Evolutionary conservation across 2,797 vertebrate species (phyloP), one percentile per base, ranked within the genome.

Genomic region (Macropus fuliginosus): DNA sequence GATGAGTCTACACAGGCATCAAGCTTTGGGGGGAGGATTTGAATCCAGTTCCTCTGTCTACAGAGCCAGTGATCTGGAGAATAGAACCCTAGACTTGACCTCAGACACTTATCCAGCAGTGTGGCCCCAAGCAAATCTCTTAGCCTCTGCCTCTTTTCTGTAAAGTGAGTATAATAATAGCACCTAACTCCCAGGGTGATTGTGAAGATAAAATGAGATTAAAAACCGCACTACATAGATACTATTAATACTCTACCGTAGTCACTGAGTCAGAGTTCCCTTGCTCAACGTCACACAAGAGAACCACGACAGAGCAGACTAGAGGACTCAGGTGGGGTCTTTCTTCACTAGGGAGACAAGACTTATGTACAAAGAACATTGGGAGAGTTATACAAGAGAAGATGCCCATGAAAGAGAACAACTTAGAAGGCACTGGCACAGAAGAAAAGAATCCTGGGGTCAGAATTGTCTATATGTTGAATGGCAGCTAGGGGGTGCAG

Each of bases 281-380:
- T 66, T n/a, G 13, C 59, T 16, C 31, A 13, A 66, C 34, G 59
- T 62, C 31, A 16, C 34, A 14, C 34, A n/a, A 13, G 62, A 66
- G 14, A 34, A 66, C 31, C 18, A 18, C 5, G 96, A 94, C 92
- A 92, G 96, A 97, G 94, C 97, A 95, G 96, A 96, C 95, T 94
- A 94, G 95, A 66, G 31, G 95, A 95, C 96, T 96, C 62, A 66
- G 34, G 14, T 18, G 34, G 34, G 62, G 34, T n/a, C 62, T 66
- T n/a, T 66, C 62, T 91, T 93, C 18, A 56, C 93, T 46, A 50
- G 87, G 95, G 93, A 91, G 94, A 92, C 50, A 89, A 96, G 93
- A 94, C 97, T 95, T 97, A 95, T 95, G 97, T 97, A 0, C 55
- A 97, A 96, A 97, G 97, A 94, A 94, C 50, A 54, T n/a, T 18